Percentiles rank a stretch among this genome's conserved stretches.
Conservation (phyloP, 2,113 vertebrate species). For the Pangasianodon hypophthalmus region DNA sequence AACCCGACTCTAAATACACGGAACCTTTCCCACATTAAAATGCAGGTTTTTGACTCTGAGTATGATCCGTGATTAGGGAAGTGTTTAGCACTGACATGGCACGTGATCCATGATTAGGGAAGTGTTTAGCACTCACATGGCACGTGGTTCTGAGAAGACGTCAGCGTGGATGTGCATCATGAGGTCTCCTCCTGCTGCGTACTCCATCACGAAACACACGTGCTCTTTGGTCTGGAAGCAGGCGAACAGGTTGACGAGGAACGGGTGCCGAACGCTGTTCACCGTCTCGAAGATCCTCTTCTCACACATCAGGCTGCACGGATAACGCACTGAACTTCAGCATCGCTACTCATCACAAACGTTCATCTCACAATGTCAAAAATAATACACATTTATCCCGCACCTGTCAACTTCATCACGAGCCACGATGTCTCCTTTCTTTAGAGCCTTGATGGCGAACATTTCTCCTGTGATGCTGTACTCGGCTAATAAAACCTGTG, state of each 20-base stretch:
- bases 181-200: slow-evolving; percentile 94
- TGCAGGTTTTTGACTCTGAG: no score
- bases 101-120: background rate
- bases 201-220: slow-evolving; percentile 99
- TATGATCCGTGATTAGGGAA: no score
- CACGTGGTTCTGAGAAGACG: slow-evolving; percentile 94
- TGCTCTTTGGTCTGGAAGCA: slow-evolving; percentile 99
- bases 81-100: no score
- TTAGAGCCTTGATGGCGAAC: slow-evolving; percentile 99
- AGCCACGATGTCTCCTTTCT: slow-evolving; percentile 97
- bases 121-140: slow-evolving; percentile 79
- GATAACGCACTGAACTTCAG: background rate
- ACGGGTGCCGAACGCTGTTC: slow-evolving; percentile 97
- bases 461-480: slow-evolving; percentile 98
- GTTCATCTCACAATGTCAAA: background rate
- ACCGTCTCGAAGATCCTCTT: slow-evolving; percentile 99
- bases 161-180: slow-evolving; percentile 99
- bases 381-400: background rate
- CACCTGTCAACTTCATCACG: slow-evolving; percentile 99
- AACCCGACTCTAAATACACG: background rate
- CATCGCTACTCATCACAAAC: no score
- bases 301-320: slow-evolving; percentile 93
- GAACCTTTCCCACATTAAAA: no score
- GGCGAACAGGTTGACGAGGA: slow-evolving; percentile 98
- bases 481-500: slow-evolving; percentile 91